Base-by-base conservation (phyloP, 1,140 invertebrate genomes). In the Vanessa atalanta region DNA sequence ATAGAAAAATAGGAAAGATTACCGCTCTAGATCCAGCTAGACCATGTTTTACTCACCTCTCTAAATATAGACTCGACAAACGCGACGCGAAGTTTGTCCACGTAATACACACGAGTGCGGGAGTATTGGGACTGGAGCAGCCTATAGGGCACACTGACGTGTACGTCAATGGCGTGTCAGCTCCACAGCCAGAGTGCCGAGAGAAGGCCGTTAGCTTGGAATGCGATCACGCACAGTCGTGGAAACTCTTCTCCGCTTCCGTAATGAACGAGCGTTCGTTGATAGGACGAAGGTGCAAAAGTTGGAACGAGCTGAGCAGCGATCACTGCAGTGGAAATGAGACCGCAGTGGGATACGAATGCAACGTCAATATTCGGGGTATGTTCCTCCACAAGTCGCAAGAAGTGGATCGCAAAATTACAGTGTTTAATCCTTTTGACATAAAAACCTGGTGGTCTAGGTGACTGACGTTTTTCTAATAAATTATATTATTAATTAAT, bases 21-120 rank as follows among this genome's bases (percentile, higher is more conserved):
- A 96, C 96, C 47, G 96, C 95, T 65, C 79, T 96, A 47, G 96
- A 97, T 86, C 96, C 96, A 12, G 95, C 96, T 0, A 95, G 94
- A 3, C 95, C 95, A 0, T 94, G 95, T 72, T 96, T 96, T 82
- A 65, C 79, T 0, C 76, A 76, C 37, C 57, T 65, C 8, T 71
- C 80, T 7, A 76, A 93, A 14, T 92, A 78, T 78, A 94, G 77
- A 26, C 73, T 94, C n/a, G 85, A 85, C 57, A 83, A 83, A 65
- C 69, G 71, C 8, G 93, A 94, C 65, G 93, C 93, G 0, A 76
- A 80, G 9, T 93, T 94, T 67, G 93, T 94, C 3, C 93, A 94
- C 65, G 92, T 93, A 0, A 87, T 94, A 3, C 94, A 94, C 73
- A 93, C 93, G 0, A 94, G 93, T 73, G 80, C 84, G 2, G 89